Evolutionary conservation across 2,888 invertebrate genomes (phyloP), one percentile per base, ranked within the genome.

Genomic region (Mayetiola destructor): DNA sequence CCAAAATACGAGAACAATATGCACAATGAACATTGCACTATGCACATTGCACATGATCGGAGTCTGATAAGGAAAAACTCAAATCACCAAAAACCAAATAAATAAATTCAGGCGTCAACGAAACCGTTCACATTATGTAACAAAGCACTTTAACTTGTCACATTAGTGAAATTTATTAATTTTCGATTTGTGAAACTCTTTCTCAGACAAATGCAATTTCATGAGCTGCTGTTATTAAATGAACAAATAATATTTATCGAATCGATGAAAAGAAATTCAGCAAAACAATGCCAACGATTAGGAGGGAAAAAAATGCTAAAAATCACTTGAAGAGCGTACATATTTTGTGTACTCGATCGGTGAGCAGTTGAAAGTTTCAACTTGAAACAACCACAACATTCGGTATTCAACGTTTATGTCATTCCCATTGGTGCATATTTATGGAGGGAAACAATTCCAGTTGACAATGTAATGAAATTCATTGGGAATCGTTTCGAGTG

Each of bases 81-180:
- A n/a, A n/a, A n/a, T n/a, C n/a, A n/a, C n/a, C n/a, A n/a, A n/a
- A n/a, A n/a, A n/a, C n/a, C n/a, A n/a, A n/a, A n/a, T n/a, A n/a
- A n/a, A n/a, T n/a, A n/a, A n/a, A n/a, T n/a, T n/a, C n/a, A 23
- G 48, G 23, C 16, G 48, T 48, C 27, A 16, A 48, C 4, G 14
- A 16, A 37, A 37, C 14, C 37, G 8, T 16, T n/a, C 12, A 6
- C 48, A 16, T 48, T 48, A 48, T 27, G 48, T 48, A 48, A 48
- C 29, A 16, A 42, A 27, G 48, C 16, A 48, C 48, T 48, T 48
- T 48, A 48, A 48, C 48, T 48, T 48, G 48, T 48, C 48, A 48
- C 48, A 48, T 48, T 48, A 48, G 48, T 48, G 16, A 48, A 48
- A 48, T 48, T 48, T 48, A 48, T 48, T 48, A 48, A 48, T 48